Base-by-base conservation (phyloP, 1,140 invertebrate species). In the Papilio helenus region DNA sequence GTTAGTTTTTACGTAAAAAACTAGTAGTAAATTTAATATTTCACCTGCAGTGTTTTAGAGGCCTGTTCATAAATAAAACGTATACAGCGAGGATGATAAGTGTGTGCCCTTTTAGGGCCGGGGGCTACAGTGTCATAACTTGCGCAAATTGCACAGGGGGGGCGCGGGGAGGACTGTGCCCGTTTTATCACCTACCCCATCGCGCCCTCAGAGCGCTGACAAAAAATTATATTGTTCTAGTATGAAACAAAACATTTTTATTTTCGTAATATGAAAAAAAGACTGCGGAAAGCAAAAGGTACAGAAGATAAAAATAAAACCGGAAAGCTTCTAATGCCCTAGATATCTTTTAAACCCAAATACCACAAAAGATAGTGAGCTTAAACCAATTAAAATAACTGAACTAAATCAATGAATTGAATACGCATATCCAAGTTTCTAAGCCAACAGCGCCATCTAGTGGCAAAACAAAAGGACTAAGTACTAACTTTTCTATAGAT, bases 21-120 rank as follows among this genome's bases (percentile, higher is more conserved):
- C 12, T 34, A 68, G 61, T 29, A 16, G n/a, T n/a, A n/a, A n/a
- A 29, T 68, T 68, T 68, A 68, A 29, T 68, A 68, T 34, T 68
- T 68, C 4, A 29, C 23, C 12, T 3, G 12, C 3, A 61, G 20
- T 26, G 18, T 61, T 68, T 68, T 8, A 29, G 20, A 1, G 61
- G 26, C 29, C 61, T 68, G 26, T 68, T 68, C 61, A 68, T 68
- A 34, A 68, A 68, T 68, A 68, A 68, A 65, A 65, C 26, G 7
- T 61, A 65, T 68, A 29, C 14, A 16, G 12, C 12, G 26, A 68
- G 61, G 26, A 68, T 68, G 61, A 68, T 68, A 68, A 68, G 26
- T 29, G 61, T 5, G 61, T 29, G 61, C 61, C 61, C 61, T 29
- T 68, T 68, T 29, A 65, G 0, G 12, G 23, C 61, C 23, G 26